Evolutionary conservation across 2,888 invertebrate genomes (phyloP).

Genomic region (Sphecodes monilicornis): DNA sequence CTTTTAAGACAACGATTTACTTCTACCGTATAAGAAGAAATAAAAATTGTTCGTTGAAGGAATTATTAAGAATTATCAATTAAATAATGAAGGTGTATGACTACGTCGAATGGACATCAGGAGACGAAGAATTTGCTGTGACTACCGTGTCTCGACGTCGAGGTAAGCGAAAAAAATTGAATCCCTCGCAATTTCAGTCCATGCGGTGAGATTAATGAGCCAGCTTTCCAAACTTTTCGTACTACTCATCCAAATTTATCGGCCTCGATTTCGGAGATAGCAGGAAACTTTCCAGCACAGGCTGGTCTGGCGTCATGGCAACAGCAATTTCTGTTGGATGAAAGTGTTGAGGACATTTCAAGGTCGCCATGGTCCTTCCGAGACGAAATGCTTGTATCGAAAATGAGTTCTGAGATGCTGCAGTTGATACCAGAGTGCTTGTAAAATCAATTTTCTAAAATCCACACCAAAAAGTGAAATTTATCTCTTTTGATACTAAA

Average conservation of each 20-base stretch:
- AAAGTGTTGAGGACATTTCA: not conserved
- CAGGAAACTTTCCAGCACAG: conserved; percentile 5
- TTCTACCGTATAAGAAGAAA: no score
- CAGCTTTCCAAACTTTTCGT: conserved; percentile 41
- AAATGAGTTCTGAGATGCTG: not conserved
- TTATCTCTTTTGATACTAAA: no score
- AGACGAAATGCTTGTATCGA: not conserved
- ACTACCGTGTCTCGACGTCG: conserved; percentile 12
- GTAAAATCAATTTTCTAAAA: not conserved
- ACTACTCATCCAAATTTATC: conserved; percentile 40
- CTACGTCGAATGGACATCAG: not conserved
- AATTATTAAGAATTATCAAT: no score
- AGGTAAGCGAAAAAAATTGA: conserved; percentile 55
- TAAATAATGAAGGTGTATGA: not conserved
- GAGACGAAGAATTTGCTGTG: not conserved
- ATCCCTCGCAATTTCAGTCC: conserved; percentile 41
- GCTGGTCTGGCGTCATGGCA: conserved; percentile 3
- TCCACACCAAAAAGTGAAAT: no score
- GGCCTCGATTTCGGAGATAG: conserved; percentile 32
- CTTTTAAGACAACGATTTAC: no score
- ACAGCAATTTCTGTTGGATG: conserved; percentile 11
- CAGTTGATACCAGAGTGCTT: not conserved
- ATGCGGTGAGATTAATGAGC: conserved; percentile 54
- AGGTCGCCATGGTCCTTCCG: not conserved
- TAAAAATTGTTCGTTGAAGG: no score